Conservation (phyloP, 1,140 invertebrate species). For the Brachionus sp. region DNA sequence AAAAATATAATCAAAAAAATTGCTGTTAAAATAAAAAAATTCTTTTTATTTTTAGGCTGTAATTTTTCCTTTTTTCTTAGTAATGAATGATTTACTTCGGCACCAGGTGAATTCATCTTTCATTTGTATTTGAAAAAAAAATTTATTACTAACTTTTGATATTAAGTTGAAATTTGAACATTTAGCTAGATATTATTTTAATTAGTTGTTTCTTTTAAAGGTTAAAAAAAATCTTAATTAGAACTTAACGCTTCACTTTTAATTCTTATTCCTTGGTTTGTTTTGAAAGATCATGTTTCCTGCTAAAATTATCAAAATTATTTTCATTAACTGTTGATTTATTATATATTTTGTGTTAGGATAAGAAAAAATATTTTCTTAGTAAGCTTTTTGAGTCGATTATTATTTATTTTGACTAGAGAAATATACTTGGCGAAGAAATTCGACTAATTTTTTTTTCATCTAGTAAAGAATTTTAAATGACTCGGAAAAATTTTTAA, state of each 20-base stretch:
- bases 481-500: background rate
- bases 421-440: background rate
- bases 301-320: background rate
- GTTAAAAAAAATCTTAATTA: conserved; percentile 17
- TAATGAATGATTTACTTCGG: conserved; percentile 1
- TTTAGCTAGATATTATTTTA: background rate
- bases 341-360: background rate
- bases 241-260: conserved; percentile 20
- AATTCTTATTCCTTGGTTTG: background rate
- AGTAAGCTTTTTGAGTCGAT: background rate
- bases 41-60: background rate
- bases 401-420: background rate
- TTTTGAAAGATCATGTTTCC: background rate
- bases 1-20: background rate
- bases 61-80: background rate
- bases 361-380: background rate
- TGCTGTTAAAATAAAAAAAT: background rate
- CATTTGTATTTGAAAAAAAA: background rate
- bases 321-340: background rate
- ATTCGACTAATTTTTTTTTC: background rate
- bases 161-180: background rate
- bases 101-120: background rate
- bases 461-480: background rate
- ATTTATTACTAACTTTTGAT: background rate
- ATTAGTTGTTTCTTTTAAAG: background rate